Evolutionary conservation across 2,888 invertebrate species (phyloP), one percentile per base, ranked within the genome.

Genomic region (Empis livida): DNA sequence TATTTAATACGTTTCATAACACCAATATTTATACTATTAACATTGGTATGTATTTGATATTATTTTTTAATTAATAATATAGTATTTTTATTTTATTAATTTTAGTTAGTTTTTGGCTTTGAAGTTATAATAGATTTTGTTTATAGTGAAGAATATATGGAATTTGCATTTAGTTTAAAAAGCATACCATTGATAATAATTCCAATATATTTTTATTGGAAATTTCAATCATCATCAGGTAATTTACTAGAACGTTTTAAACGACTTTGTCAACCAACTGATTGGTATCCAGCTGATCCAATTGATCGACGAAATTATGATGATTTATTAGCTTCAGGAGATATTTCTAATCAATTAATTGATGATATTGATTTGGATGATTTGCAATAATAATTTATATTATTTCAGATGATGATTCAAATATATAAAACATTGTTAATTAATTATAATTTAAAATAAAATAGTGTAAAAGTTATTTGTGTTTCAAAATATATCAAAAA

Each of bases 281-380:
- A 68, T 51, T 68, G 67, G 67, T 67, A 66, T 59, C 67, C 67
- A 0, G 37, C 51, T 1, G 61, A 65, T 43, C 51, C 58, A 44
- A 54, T 55, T 20, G 55, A 65, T 32, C 60, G 61, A 3, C 65
- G 65, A 44, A 52, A 54, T n/a, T 67, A 68, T 49, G 62, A 63
- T 38, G 46, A 54, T 3, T 51, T 67, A 49, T 61, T 39, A 17
- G 39, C 17, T 3, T 8, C 23, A 6, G 23, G 23, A 9, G 23
- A 27, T 6, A 27, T 8, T 6, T 6, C 5, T 27, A 8, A 27
- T 27, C 23, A 27, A 27, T 27, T 27, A 39, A 39, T 17, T 39
- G 17, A 17, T 39, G 39, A 39, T 17, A 39, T 39, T 39, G 39
- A 17, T 27, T 27, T 27, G 9, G 23, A 9, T 27, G 23, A 27